Base-by-base conservation (phyloP, 2,113 vertebrate genomes). In the Toxotes jaculatrix region DNA sequence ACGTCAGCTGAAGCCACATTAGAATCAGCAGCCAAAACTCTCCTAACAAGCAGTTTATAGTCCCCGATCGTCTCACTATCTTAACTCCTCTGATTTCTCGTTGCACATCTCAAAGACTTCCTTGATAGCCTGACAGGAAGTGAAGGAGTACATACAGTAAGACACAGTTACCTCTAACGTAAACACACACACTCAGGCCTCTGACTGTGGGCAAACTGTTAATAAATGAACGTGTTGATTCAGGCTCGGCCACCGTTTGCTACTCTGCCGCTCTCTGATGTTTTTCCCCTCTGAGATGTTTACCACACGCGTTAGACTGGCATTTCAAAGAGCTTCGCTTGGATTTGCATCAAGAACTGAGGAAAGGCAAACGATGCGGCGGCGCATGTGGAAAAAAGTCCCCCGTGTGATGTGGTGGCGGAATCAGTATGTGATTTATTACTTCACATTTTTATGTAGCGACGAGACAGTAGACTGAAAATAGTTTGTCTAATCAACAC, bases 211-310 rank as follows among this genome's bases (percentile, higher is more conserved):
- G 85, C 71, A 89, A 85, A 79, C 86, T 88, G 90, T 91, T 90
- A 27, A 82, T 82, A 74, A 89, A 95, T 93, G 91, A 91, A 91
- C 69, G 87, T 89, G 87, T 77, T 79, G 74, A 95, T 94, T 94
- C 90, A 93, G 19, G 17, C 27, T 38, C 78, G 23, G 79, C 85
- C 86, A 71, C 36, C 21, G 47, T 84, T 86, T 43, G 83, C 88
- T 55, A 57, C 82, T 82, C 82, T 91, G 85, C 83, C 70, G 59
- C 45, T 81, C 79, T 79, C 69, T 74, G 40, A 85, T 83, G 79
- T 91, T 80, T 27, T 84, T 82, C 72, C 70, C 89, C 83, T 57
- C 77, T 7, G 77, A 87, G 88, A 86, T 87, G 87, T 93, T 93
- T 88, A 84, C 90, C 83, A 65, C 80, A 81, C 69, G 82, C 51